Conservation (phyloP, 2,797 vertebrate genomes). For the Phylloscopus collybita region DNA sequence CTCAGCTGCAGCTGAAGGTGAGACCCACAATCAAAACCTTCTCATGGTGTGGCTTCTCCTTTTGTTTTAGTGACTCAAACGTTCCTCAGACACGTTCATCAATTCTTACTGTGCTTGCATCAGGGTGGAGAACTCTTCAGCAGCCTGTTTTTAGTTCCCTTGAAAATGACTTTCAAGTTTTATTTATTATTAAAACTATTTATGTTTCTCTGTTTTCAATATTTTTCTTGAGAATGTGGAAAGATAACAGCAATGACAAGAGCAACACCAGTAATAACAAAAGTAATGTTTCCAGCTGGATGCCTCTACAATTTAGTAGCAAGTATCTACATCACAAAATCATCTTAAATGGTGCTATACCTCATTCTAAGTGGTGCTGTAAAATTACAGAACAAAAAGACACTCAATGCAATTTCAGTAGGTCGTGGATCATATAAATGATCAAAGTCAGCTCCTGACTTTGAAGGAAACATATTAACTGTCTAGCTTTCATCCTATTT, state of each 20-base stretch:
- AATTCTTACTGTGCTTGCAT: neutral
- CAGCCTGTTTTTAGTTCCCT: neutral
- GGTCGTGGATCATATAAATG: neutral
- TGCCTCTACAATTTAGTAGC: neutral
- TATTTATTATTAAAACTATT: neutral
- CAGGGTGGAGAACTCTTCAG: neutral
- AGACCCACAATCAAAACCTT: neutral
- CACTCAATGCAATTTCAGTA: neutral
- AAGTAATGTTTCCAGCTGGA: neutral
- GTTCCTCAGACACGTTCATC: rapidly evolving
- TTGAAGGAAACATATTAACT: neutral
- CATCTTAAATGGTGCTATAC: neutral
- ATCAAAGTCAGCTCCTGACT: neutral
- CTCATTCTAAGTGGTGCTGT: neutral
- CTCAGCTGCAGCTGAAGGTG: neutral
- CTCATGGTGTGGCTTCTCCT: neutral
- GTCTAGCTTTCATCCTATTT: neutral
- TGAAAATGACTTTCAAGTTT: neutral
- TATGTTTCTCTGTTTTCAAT: neutral
- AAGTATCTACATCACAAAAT: neutral
- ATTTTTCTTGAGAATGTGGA: neutral
- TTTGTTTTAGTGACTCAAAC: rapidly evolving
- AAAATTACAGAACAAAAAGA: neutral
- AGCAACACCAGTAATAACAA: neutral
- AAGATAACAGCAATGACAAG: neutral